Evolutionary conservation across 2,113 vertebrate species (phyloP), one percentile per base, ranked within the genome.

Genomic region (Buteo buteo): DNA sequence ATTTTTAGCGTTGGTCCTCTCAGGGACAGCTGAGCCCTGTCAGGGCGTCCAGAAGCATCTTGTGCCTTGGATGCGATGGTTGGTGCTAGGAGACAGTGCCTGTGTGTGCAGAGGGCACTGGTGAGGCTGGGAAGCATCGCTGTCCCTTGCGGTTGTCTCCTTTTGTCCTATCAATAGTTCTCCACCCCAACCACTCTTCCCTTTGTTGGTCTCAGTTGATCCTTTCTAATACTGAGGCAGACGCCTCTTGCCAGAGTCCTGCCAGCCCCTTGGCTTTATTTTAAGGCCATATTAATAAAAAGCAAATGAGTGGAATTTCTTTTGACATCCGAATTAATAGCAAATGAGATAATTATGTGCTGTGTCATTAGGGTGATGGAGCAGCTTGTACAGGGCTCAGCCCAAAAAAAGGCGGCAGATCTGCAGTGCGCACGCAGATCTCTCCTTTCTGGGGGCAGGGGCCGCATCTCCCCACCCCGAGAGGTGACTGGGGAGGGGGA

Each of bases 251-350:
- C 72, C 88, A 19, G 22, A 52, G 64, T 25, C 44, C 76, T 31
- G 7, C 62, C 84, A 29, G 25, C 29, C 6, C 85, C 73, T n/a
- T 8, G 3, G 83, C 87, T 93, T 91, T 90, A 85, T 94, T 95
- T 96, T 96, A 93, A 93, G 91, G 40, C 42, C 79, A n/a, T 73
- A 70, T 96, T 97, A 94, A 98, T 98, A 94, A 94, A 94, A 94
- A 94, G 82, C 76, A 73, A 92, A 95, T 36, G 55, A 94, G 17
- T 24, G 55, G 29, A 19, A 85, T 94, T 77, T 90, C 21, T 24
- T 96, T 74, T 85, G 97, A 97, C 95, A 92, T 52, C 65, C 84
- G 84, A 67, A 96, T 88, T 94, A 96, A 96, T 94, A 73, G 90
- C 61, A 64, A 55, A 52, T 38, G 42, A 86, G 86, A 28, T 95